These are phyloP conservation scores for Megaceryle maxima DNA, from an alignment of 2,113 vertebrate species.

Conservation along the genomic window DNA sequence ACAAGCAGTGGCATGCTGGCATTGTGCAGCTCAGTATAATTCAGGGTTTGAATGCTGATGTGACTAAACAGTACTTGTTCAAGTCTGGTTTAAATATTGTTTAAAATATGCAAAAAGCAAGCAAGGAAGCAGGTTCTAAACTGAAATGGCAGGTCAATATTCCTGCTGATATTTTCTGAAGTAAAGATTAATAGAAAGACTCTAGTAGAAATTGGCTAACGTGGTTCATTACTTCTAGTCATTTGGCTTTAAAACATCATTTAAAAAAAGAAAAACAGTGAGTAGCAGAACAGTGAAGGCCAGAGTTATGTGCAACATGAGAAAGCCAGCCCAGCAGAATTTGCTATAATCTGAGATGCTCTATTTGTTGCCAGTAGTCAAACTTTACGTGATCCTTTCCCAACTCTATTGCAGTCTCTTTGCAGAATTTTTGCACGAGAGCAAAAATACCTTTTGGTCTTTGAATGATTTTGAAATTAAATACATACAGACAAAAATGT, in stretches of 20 bases:
- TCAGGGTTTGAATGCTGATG: constrained; percentile 4
- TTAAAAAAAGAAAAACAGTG: background rate
- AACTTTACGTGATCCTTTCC: background rate
- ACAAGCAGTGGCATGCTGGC: background rate
- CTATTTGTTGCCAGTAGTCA: background rate
- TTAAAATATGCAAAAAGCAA: background rate
- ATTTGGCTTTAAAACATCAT: constrained; percentile 56
- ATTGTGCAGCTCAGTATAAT: background rate
- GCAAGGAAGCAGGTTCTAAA: background rate
- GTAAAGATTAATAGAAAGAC: constrained; percentile 24
- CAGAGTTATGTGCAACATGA: background rate
- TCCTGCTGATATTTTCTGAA: constrained; percentile 13
- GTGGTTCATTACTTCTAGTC: constrained; percentile 40
- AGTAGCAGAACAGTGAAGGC: background rate
- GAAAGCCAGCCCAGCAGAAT: constrained; percentile 35
- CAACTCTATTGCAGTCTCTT: background rate
- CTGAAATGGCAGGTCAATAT: background rate
- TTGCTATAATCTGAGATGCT: constrained; percentile 1
- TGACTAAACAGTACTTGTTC: background rate
- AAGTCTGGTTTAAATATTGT: background rate
- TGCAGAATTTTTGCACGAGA: background rate
- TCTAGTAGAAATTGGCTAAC: constrained; percentile 4
- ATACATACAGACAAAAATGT: background rate
- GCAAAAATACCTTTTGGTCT: background rate
- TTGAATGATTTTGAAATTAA: background rate